A percentile compares a stretch with the other conserved stretches of the same genome.
Conservation (phyloP, 2,797 vertebrate genomes). For the Rhinatrema bivittatum region DNA sequence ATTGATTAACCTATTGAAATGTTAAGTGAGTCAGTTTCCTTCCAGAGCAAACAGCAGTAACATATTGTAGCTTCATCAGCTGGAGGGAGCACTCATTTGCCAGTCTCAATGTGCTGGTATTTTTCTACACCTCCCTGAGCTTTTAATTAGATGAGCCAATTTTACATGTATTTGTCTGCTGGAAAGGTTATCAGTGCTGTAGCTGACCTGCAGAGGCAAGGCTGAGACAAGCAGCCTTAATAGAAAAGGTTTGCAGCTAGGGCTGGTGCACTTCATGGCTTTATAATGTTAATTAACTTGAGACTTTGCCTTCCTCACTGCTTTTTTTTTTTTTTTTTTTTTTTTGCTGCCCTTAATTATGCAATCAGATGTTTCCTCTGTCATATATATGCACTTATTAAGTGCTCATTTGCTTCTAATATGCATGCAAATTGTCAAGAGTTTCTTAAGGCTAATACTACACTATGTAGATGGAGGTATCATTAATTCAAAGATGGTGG, state of each 20-base stretch:
- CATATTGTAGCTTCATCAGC: constrained; percentile 54
- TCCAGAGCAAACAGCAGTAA: constrained; percentile 62
- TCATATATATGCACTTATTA: constrained; percentile 55
- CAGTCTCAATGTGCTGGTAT: constrained; percentile 57
- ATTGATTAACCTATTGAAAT: constrained; percentile 84
- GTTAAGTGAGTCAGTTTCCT: constrained; percentile 80
- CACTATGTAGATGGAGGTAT: constrained; percentile 32
- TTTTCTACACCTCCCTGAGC: constrained; percentile 56
- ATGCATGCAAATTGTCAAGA: constrained; percentile 52
- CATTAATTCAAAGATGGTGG: constrained; percentile 31
- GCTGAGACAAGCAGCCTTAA: constrained; percentile 52
- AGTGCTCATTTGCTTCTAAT: constrained; percentile 50
- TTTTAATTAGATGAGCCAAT: constrained; percentile 72
- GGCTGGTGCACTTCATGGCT: constrained; percentile 62
- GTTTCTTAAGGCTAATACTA: constrained; percentile 50
- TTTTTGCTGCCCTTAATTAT: constrained; percentile 48
- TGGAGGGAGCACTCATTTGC: constrained; percentile 50
- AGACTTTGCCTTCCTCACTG: constrained; percentile 48
- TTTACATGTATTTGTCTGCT: constrained; percentile 65
- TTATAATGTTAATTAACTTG: constrained; percentile 70
- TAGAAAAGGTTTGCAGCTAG: constrained; percentile 59
- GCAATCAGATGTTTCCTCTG: constrained; percentile 54
- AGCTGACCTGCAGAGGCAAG: constrained; percentile 61
- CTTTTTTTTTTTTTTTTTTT: constrained; percentile 34
- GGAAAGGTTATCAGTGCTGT: constrained; percentile 64